Base-by-base conservation (phyloP, 2,113 vertebrate species). In the Gallinago undulata region DNA sequence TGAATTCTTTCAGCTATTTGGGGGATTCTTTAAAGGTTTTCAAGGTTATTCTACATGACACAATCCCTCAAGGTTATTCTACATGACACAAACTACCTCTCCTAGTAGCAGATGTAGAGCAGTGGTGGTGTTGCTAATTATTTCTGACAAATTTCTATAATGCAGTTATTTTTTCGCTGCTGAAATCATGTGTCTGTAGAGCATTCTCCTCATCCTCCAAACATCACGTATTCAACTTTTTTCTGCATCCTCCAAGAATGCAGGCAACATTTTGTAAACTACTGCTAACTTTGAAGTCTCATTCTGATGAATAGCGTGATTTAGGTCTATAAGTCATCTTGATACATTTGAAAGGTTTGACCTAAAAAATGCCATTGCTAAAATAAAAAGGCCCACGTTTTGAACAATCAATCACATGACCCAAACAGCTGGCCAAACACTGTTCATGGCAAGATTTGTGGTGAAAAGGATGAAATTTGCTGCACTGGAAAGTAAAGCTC, bases 81-180 rank as follows among this genome's bases (percentile, higher is more conserved):
- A 55, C 6, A 7, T 8, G 8, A 47, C 13, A 75, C 87, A 81
- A 55, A 43, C 37, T 50, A 28, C 17, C 9, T 75, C 47, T 22
- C 19, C 18, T 24, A 19, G 9, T 2, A 79, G 45, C 11, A 91
- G n/a, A 62, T 37, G 16, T 4, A 56, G 21, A 0, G 1, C 15
- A 39, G 13, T 19, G 13, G 5, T n/a, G 16, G 10, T 33, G 56
- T 27, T 79, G 10, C 4, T 63, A 67, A 82, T 76, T 68, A 87
- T 11, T 45, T 67, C 43, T 87, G 56, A 43, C 10, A 51, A 63
- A 30, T 25, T 81, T 25, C 15, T 84, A 9, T n/a, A 70, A 59
- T 23, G 21, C 3, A n/a, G 17, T 37, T 60, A 37, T 60, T 84
- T 90, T 84, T 51, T 41, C 24, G 16, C n/a, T 56, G 11, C 4